phyloP scores from a whole-genome alignment of 2,797 vertebrate species.

The Hypotaenidia okinawae region DNA sequence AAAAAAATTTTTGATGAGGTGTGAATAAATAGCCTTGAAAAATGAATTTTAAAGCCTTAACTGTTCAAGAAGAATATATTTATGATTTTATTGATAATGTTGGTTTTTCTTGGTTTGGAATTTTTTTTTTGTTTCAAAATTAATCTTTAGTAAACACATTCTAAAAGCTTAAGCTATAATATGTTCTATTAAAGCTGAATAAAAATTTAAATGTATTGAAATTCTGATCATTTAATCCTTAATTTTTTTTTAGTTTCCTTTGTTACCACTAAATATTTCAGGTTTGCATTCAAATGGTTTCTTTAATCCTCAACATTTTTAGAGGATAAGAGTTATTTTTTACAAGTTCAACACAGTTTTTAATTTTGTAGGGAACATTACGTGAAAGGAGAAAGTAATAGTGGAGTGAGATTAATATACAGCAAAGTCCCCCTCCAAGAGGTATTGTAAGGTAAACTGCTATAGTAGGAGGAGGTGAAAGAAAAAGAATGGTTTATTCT shows the following conservation, averaged over 20 bases:
- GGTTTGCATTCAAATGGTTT: not conserved
- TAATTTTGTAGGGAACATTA: not conserved
- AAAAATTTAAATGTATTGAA: not conserved
- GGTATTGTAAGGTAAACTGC: not conserved
- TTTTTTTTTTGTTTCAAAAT: not conserved
- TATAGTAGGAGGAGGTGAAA: not conserved
- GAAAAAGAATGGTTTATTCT: not conserved
- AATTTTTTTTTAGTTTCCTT: not conserved
- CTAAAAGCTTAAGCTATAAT: not conserved
- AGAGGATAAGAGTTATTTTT: not conserved
- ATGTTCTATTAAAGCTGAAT: not conserved
- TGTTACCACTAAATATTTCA: not conserved
- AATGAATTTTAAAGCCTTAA: rapidly evolving
- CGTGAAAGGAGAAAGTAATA: not conserved
- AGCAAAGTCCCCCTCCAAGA: not conserved
- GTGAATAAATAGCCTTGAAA: not conserved
- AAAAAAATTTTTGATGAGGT: not conserved
- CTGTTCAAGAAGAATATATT: not conserved
- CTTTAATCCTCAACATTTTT: not conserved
- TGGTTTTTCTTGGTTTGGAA: not conserved
- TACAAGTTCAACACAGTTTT: not conserved
- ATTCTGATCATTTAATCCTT: not conserved
- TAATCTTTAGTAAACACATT: not conserved
- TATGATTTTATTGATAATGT: not conserved
- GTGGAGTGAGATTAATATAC: not conserved